Evolutionary conservation across 2,888 invertebrate genomes (phyloP).

Genomic region (Siphlonurus alternatus): DNA sequence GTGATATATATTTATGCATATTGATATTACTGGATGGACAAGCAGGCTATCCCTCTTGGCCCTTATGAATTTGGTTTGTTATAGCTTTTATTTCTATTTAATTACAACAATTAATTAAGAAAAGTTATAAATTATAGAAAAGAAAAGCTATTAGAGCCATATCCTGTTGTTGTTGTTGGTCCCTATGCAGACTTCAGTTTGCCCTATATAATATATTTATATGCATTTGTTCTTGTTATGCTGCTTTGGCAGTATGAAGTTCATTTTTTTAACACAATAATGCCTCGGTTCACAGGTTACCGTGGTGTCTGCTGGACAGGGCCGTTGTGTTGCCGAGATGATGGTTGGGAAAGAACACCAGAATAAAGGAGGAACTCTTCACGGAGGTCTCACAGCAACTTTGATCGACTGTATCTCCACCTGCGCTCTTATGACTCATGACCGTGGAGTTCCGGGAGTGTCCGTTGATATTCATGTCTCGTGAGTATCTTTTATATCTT

Average conservation of each 20-base stretch:
- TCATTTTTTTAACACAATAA: neutral
- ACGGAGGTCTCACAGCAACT: constrained; percentile 74
- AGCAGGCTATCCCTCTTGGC: neutral
- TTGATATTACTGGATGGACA: neutral
- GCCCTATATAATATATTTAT: too few species aligned
- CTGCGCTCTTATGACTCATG: constrained; percentile 53
- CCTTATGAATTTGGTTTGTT: too few species aligned
- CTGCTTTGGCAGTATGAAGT: too few species aligned
- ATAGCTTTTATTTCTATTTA: too few species aligned
- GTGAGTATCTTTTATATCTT: constrained; percentile 31
- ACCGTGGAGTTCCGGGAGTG: constrained; percentile 45
- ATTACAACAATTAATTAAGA: too few species aligned
- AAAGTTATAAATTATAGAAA: too few species aligned
- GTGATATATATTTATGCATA: constrained; percentile 2
- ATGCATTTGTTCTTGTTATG: too few species aligned
- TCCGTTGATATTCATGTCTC: constrained; percentile 68
- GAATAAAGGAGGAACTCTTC: constrained; percentile 56
- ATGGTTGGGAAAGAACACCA: constrained; percentile 53
- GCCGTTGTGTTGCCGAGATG: constrained; percentile 57
- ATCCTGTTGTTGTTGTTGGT: too few species aligned
- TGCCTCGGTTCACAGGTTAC: constrained; percentile 23
- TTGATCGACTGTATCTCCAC: constrained; percentile 62
- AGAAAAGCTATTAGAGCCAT: too few species aligned
- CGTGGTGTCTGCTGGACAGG: constrained; percentile 42
- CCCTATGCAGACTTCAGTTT: too few species aligned